Evolutionary conservation across 1,140 invertebrate genomes (phyloP), one percentile per base, ranked within the genome.

Genomic region (Geopemphigus sp.): DNA sequence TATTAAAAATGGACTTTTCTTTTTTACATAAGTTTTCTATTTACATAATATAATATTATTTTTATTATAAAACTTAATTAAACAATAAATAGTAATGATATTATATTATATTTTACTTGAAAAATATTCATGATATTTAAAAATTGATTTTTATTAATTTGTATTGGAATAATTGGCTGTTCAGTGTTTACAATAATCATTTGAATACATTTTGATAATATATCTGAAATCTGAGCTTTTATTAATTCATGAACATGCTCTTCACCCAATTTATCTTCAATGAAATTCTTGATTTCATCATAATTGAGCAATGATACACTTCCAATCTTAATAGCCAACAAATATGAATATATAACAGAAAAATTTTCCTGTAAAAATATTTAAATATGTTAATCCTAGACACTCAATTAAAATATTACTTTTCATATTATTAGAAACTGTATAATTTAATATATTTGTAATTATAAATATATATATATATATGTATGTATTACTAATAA

Each of bases 161-260:
- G 29, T 29, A 78, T 63, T n/a, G 57, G 74, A 63, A 26, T 4
- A 61, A 61, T 45, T 45, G 57, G 56, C 1, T 59, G 22, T 12
- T 78, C 74, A 45, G 15, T 72, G 12, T 78, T 47, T 11, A 50
- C 26, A 0, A 47, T 57, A 47, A 78, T 19, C 74, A 78, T 78
- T 50, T 78, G 32, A 50, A 47, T 78, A 29, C 59, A 78, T 63
- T 78, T 39, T 78, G 61, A 61, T 78, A 63, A 29, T 47, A 78
- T 78, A 29, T 63, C 22, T n/a, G 17, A 47, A 17, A n/a, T 50
- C 22, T 59, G 39, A 12, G 17, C 47, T 19, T 10, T 78, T 17
- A 78, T 63, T 19, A 78, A 14, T 26, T 78, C 45, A 29, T 78
- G 50, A n/a, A 78, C 63, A 45, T 19, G 2, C 24, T 5, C 12